Conservation (phyloP, 2,113 vertebrate species). For the Corydoras maculifer region DNA sequence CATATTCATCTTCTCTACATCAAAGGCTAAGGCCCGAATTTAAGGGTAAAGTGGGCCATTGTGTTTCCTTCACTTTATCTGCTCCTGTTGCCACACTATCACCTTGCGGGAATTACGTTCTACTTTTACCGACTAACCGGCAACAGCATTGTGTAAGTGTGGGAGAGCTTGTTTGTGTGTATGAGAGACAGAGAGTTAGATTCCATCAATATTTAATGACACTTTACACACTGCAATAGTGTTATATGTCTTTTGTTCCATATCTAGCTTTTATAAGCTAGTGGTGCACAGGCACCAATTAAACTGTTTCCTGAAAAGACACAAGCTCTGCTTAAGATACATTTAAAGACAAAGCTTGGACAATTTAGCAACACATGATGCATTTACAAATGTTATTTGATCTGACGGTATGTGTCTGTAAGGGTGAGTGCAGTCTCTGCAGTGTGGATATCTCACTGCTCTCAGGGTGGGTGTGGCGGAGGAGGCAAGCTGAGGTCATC, state of each 20-base stretch:
- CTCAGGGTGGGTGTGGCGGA: slow-evolving; percentile 11
- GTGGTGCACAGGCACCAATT: background rate
- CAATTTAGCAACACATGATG: background rate
- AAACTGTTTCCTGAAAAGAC: background rate
- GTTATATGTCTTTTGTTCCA: slow-evolving; percentile 28
- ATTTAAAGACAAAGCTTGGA: background rate
- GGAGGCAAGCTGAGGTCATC: slow-evolving; percentile 13
- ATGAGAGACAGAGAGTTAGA: background rate
- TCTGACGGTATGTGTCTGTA: background rate
- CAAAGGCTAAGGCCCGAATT: no score
- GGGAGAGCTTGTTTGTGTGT: background rate
- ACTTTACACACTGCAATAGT: slow-evolving; percentile 31
- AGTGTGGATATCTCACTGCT: slow-evolving; percentile 21
- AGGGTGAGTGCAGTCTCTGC: background rate
- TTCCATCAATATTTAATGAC: slow-evolving; percentile 38
- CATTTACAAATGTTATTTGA: background rate
- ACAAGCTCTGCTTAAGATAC: background rate
- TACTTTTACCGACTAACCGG: slow-evolving; percentile 9
- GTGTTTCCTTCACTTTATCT: background rate
- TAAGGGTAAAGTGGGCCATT: no score
- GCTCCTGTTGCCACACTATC: background rate
- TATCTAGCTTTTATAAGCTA: slow-evolving; percentile 11
- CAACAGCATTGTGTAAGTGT: background rate
- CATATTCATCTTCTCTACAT: no score
- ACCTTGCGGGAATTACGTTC: slow-evolving; percentile 3